Evolutionary conservation across 2,113 vertebrate species (phyloP), one percentile per base, ranked within the genome.

Genomic region (Nematolebias whitei): DNA sequence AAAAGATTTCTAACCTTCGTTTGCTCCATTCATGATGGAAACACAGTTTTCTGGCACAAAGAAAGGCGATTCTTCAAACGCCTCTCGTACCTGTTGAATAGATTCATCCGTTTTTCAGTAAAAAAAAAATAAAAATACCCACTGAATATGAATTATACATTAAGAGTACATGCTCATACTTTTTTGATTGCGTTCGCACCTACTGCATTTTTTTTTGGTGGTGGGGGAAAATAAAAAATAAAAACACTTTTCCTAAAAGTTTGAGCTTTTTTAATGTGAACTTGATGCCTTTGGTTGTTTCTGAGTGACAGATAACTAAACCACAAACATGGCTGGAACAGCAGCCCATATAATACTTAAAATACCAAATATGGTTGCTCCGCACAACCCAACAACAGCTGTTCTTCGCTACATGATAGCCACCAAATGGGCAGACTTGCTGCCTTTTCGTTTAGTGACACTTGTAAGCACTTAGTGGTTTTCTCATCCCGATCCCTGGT

Each of bases 61-160:
- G 91, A 99, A 99, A 43, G 98, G 96, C 38, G 96, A 99, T 44
- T 95, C 93, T 5, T 91, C 90, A 86, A 99, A 98, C 63, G 96
- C 89, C 12, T 94, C 91, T 79, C 80, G 89, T 52, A 99, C 96
- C 98, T 99, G 79, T 19, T 38, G 56, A 74, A 26, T 1, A 69
- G 57, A 84, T 47, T 7, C 12, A 68, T 54, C 26, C 18, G 18
- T 41, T 5, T 22, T 48, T 35, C 3, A 38, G 8, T 16, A 20
- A 20, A 59, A 4, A 18, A 44, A 18, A n/a, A 7, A 29, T 29
- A 4, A 4, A 29, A 29, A 29, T 4, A 29, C 7, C 26, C 26
- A 29, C 26, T 29, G 26, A 29, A 29, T n/a, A n/a, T 29, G 26
- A 29, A 7, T 29, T 7, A 29, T 7, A 29, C 7, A 29, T 29